Evolutionary conservation across 2,797 vertebrate genomes (phyloP), one percentile per base, ranked within the genome.

Genomic region (Sebastes reedi): DNA sequence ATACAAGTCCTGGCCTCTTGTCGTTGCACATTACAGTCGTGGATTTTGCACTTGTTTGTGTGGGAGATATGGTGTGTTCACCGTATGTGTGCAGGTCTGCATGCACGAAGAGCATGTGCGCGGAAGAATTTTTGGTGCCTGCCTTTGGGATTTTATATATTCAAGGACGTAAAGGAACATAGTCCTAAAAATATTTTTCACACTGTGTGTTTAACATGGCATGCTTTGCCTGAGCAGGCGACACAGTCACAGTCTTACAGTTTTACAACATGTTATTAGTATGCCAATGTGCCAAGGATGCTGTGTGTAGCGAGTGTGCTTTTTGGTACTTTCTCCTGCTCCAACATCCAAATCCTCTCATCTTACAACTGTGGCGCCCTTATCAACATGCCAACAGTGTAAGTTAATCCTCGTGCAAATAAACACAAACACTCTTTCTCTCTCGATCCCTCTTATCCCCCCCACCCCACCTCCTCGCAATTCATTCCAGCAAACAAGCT

Each of bases 341-440:
- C 61, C 25, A 72, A 69, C 78, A 79, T 80, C 52, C 30, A 77
- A 87, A 88, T 83, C 79, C 76, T 73, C 65, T 88, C 72, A 79
- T 86, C 59, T 84, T 87, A 73, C 76, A 67, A 72, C 55, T 4
- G 64, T 7, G 27, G 24, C 69, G 84, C 72, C 52, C 71, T 91
- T 87, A 88, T 91, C 89, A 87, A 86, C 81, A 87, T 85, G 78
- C 84, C 79, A 81, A 72, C 75, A 64, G 77, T 80, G 86, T 83
- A 76, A 82, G 74, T 80, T 82, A 86, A 86, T 87, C 85, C 84
- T 71, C 54, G 30, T 69, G 79, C 74, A 91, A 90, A 85, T 85
- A 80, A 85, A 85, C 80, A 85, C 75, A 81, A 83, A 77, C 66
- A 67, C 72, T 72, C 64, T 62, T 62, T 77, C 84, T 80, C 59